Percentiles rank a stretch among this genome's conserved stretches.
Conservation (phyloP, 2,888 invertebrate genomes). For the Agelastica alni region DNA sequence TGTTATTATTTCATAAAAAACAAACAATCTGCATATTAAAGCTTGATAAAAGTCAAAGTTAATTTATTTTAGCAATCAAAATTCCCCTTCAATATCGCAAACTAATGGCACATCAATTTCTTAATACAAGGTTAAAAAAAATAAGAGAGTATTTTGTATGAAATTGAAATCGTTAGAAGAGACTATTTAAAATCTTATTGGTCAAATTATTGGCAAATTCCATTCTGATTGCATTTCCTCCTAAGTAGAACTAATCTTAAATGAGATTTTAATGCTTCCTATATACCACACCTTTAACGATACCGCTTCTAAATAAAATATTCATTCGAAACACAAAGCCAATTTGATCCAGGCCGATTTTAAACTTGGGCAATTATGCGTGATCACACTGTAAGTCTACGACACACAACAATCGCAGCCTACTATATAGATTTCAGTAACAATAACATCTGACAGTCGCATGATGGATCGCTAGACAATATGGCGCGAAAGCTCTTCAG, state of each 20-base stretch:
- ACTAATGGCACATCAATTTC: too few relatives aligned
- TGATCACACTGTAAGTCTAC: constrained; percentile 51
- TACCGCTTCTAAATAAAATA: constrained; percentile 51
- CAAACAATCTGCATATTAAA: too few relatives aligned
- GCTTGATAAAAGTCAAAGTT: too few relatives aligned
- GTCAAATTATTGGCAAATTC: not conserved
- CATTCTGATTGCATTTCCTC: not conserved
- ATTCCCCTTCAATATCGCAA: too few relatives aligned
- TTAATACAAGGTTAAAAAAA: too few relatives aligned
- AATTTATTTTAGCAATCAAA: too few relatives aligned
- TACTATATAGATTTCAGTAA: constrained; percentile 55
- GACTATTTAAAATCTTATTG: too few relatives aligned
- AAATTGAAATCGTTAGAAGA: too few relatives aligned
- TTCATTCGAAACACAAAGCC: constrained; percentile 55
- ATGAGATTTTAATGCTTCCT: constrained; percentile 50
- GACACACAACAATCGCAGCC: constrained; percentile 51
- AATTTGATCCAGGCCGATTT: constrained; percentile 53
- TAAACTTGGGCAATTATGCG: constrained; percentile 56
- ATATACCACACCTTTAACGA: constrained; percentile 48
- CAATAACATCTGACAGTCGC: constrained; percentile 56
- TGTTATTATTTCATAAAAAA: too few relatives aligned
- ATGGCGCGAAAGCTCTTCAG: constrained; percentile 43
- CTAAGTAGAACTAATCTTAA: constrained; percentile 43
- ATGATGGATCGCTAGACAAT: constrained; percentile 58
- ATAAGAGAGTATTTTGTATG: too few relatives aligned